Percentiles rank a stretch among this genome's conserved stretches.
These are phyloP conservation scores for Hypocryptadius cinnamomeus DNA, from an alignment of 2,113 vertebrate species.

Conservation along the genomic window DNA sequence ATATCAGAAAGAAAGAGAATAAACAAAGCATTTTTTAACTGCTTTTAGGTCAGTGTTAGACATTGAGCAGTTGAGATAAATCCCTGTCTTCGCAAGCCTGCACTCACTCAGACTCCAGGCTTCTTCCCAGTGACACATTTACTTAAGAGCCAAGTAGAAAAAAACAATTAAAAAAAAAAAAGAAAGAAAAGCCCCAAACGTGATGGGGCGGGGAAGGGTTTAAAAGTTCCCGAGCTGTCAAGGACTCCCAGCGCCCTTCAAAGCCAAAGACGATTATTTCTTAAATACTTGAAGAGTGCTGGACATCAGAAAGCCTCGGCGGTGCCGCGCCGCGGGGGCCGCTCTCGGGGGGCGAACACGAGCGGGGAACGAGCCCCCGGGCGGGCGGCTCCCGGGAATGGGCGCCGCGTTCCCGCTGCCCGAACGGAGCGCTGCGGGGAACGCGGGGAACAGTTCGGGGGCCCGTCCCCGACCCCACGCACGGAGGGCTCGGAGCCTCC, in stretches of 20 bases:
- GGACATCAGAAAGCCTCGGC: accelerated
- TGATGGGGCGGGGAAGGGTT: not conserved
- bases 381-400: not conserved
- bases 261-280: not conserved
- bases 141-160: not conserved
- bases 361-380: not conserved
- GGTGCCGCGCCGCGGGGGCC: not conserved
- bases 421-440: not conserved
- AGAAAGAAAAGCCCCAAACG: not conserved
- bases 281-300: not conserved
- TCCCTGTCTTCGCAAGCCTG: not conserved
- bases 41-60: not conserved
- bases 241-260: not conserved
- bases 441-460: accelerated
- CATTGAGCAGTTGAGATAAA: not conserved
- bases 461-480: not conserved
- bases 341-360: not conserved
- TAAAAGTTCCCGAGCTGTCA: conserved; percentile 8
- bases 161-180: not conserved
- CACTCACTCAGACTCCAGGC: not conserved
- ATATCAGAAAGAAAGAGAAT: not conserved
- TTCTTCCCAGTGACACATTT: not conserved
- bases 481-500: not conserved
- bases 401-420: not conserved
- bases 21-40: not conserved